These are phyloP conservation scores for Tachycineta bicolor DNA, from an alignment of 2,113 vertebrate species.

Conservation along the genomic window DNA sequence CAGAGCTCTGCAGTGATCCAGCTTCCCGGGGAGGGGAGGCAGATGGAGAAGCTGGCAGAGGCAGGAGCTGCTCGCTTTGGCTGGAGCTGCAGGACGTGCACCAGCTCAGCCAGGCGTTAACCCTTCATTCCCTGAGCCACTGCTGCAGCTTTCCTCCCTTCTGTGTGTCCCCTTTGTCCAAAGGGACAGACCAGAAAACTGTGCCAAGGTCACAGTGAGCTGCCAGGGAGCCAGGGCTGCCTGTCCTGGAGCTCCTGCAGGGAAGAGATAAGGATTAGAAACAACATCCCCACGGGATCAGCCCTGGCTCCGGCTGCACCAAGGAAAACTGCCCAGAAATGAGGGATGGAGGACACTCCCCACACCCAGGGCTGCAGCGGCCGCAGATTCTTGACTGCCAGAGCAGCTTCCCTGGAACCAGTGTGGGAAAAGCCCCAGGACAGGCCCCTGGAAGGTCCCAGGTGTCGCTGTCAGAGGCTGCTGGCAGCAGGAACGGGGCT, in stretches of 20 bases:
- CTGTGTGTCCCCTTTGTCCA: background rate
- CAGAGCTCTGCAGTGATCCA: background rate
- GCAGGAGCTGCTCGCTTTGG: background rate
- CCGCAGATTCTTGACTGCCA: accelerated
- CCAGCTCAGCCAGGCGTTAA: background rate
- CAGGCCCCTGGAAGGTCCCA: background rate
- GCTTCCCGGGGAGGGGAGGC: background rate
- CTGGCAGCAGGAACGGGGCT: background rate
- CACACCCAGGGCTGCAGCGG: background rate
- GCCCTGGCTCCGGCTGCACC: accelerated
- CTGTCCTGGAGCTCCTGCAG: background rate
- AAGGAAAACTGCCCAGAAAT: background rate
- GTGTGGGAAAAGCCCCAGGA: background rate
- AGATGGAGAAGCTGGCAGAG: background rate
- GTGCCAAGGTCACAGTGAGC: background rate
- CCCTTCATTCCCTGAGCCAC: background rate
- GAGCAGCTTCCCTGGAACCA: background rate
- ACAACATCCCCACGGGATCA: background rate
- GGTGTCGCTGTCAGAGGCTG: accelerated
- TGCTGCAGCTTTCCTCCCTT: background rate
- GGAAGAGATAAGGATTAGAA: background rate
- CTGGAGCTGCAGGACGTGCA: background rate
- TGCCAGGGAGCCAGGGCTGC: background rate
- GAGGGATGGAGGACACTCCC: background rate
- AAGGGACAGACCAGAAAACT: background rate